Base-by-base conservation (phyloP, 2,888 invertebrate species). In the Diarsia dahlii region DNA sequence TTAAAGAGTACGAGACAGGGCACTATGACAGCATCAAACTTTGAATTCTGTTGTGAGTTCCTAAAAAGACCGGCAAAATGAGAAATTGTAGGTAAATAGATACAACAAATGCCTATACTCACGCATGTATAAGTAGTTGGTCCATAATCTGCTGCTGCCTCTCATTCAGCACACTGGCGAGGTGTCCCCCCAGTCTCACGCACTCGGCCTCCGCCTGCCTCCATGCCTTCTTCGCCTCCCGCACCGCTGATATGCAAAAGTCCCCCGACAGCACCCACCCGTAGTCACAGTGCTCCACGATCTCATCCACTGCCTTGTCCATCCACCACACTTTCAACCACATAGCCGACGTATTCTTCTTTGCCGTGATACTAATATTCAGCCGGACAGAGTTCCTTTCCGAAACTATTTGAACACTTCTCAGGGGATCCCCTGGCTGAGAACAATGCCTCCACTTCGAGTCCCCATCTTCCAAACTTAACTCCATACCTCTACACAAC, bases 191-290 rank as follows among this genome's bases (percentile, higher is more conserved):
- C 28, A 97, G 91, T 76, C 96, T 94, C 6, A 93, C 95, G 88
- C 98, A 98, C 89, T 97, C 97, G 39, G 97, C 95, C 89, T 98
- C 98, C 0, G 98, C 98, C 78, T 97, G 97, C 20, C 96, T 93
- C 98, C 98, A 98, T 0, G 97, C 93, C 84, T 97, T 92, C 85
- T 96, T 96, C 8, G 95, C 92, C 62, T 97, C 96, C 85, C 98
- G 97, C 77, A 97, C 94, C 10, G 97, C 97, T 73, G 97, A 93
- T 87, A 98, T 96, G 90, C 98, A 98, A 91, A 97, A 97, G 86
- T 97, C 97, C 67, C 97, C 97, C 78, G 97, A 95, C 5, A 97
- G 94, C 77, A 98, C 97, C 98, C 98, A 98, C 0, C 98, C 98
- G 86, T 97, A 98, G 65, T 97, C 97, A 92, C 98, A 98, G 84